Conservation (phyloP, 2,888 invertebrate species). For the Metopia argyrocephala region DNA sequence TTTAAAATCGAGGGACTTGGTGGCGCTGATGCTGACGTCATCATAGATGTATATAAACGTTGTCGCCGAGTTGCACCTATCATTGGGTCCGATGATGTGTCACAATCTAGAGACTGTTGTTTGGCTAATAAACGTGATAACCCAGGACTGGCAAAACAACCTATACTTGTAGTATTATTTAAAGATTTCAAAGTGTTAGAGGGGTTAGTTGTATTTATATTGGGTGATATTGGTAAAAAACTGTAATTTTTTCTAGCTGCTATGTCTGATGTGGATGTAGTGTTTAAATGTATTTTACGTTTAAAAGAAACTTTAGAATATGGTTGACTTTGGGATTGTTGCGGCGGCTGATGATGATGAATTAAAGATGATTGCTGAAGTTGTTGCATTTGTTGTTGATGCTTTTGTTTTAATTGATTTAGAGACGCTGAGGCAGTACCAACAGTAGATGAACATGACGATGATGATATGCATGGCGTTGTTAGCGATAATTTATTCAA, state of each 20-base stretch:
- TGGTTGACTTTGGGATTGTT: conserved; percentile 49
- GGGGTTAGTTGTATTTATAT: conserved; percentile 70
- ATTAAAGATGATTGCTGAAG: conserved; percentile 59
- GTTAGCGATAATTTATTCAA: conserved; percentile 70
- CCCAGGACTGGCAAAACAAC: conserved; percentile 87
- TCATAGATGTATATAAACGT: conserved; percentile 72
- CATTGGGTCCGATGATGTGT: conserved; percentile 74
- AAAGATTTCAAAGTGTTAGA: conserved; percentile 21
- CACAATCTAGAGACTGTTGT: conserved; percentile 75
- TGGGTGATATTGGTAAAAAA: conserved; percentile 91
- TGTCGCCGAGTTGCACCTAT: conserved; percentile 73
- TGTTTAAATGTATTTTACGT: conserved; percentile 76
- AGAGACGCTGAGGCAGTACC: conserved; percentile 79
- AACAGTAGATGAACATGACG: conserved; percentile 68
- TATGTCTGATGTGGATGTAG: conserved; percentile 80
- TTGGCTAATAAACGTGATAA: conserved; percentile 82
- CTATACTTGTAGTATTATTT: conserved; percentile 8
- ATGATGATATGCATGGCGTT: conserved; percentile 74
- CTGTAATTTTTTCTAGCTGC: conserved; percentile 86
- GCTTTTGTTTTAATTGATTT: conserved; percentile 78
- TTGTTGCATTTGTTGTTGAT: conserved; percentile 71
- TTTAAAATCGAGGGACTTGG: conserved; percentile 81
- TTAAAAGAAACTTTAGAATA: conserved; percentile 68
- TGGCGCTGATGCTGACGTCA: conserved; percentile 81
- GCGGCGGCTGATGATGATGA: conserved; percentile 50